Conservation (phyloP, 2,888 invertebrate genomes). For the Netelia virgata region DNA sequence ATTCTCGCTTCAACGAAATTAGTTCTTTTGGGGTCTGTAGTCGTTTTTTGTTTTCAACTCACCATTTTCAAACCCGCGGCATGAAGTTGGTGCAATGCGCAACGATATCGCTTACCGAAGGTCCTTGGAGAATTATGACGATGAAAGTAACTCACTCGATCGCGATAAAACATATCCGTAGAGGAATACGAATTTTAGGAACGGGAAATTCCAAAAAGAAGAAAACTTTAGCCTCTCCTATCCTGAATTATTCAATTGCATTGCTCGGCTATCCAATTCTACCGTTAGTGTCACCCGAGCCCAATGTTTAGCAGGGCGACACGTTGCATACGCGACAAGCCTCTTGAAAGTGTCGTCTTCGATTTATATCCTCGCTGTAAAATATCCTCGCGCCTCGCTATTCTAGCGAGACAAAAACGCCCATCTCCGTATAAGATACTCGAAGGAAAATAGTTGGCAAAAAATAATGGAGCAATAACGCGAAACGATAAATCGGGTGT, state of each 20-base stretch:
- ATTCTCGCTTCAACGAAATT: constrained; percentile 41
- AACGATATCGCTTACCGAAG: neutral
- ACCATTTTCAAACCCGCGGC: neutral
- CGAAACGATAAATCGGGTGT: constrained; percentile 41
- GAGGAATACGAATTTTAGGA: too few relatives aligned
- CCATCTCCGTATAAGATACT: neutral
- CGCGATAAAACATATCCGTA: too few relatives aligned
- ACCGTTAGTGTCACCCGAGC: too few relatives aligned
- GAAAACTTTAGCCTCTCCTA: too few relatives aligned
- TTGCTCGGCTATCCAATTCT: too few relatives aligned
- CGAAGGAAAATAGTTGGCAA: neutral
- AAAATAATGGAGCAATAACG: constrained; percentile 48
- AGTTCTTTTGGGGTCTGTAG: neutral
- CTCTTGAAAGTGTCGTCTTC: too few relatives aligned
- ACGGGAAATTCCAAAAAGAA: too few relatives aligned
- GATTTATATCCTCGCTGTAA: neutral
- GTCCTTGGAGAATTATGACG: neutral
- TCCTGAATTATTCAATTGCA: neutral
- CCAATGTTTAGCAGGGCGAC: too few relatives aligned
- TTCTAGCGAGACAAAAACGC: neutral
- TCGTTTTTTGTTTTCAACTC: neutral
- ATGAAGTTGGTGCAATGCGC: too few relatives aligned
- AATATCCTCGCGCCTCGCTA: neutral
- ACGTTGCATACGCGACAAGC: too few relatives aligned
- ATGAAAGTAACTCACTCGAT: neutral